A percentile compares a stretch with the other conserved stretches of the same genome.
phyloP scores from a whole-genome alignment of 2,888 invertebrate species.

The Drosophila paucipuncta region DNA sequence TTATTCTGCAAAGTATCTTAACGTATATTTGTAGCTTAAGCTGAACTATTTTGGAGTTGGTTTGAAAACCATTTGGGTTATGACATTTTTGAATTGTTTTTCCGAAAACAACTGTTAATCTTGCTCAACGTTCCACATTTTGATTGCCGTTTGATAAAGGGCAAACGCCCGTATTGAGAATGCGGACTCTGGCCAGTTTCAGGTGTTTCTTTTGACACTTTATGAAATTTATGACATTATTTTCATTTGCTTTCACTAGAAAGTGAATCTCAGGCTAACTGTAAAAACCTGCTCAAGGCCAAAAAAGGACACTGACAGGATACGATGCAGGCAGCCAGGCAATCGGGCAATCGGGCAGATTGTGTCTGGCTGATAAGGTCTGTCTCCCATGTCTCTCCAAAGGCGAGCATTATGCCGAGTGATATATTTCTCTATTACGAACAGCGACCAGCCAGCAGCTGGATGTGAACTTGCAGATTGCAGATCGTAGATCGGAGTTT shows the following conservation, averaged over 20 bases:
- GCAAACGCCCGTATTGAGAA: conserved; percentile 47
- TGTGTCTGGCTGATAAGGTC: conserved; percentile 56
- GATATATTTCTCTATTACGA: conserved; percentile 78
- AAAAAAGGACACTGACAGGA: conserved; percentile 38
- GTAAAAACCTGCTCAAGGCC: conserved; percentile 63
- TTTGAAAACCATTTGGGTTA: no score
- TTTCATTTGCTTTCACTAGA: conserved; percentile 60
- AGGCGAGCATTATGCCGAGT: conserved; percentile 48
- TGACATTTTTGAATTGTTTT: background rate
- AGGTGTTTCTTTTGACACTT: conserved; percentile 81
- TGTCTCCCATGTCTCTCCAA: conserved; percentile 24
- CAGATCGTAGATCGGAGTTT: conserved; percentile 21
- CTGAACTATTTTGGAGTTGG: no score
- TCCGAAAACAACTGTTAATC: conserved; percentile 14
- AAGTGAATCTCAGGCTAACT: conserved; percentile 65
- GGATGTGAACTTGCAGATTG: conserved; percentile 14
- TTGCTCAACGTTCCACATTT: conserved; percentile 30
- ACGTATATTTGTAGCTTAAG: background rate
- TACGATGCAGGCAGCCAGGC: conserved; percentile 18
- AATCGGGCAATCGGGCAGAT: conserved; percentile 24
- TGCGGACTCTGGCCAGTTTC: conserved; percentile 33
- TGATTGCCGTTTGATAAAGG: conserved; percentile 34
- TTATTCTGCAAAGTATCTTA: background rate
- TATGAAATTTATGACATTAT: conserved; percentile 83
- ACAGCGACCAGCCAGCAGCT: conserved; percentile 31